Conservation (phyloP, 37 sponge, comb jelly and placozoan species). For the Hormiphora californensis region DNA sequence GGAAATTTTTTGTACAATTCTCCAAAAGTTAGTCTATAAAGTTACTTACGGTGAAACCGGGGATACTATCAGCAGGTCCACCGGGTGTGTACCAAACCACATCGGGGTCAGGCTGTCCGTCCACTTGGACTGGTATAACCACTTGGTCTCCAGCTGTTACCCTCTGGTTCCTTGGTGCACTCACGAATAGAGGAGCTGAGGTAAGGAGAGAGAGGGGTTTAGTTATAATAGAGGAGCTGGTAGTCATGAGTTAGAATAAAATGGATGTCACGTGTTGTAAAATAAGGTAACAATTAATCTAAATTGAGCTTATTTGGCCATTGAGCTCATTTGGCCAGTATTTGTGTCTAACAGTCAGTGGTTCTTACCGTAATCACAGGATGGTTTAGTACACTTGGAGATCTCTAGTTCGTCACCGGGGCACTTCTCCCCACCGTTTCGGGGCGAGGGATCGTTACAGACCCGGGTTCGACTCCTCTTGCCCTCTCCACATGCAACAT, state of each 20-base stretch:
- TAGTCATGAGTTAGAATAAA: no score
- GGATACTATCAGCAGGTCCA: background rate
- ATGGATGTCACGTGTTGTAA: no score
- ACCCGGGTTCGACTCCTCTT: background rate
- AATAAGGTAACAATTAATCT: no score
- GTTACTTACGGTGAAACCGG: no score
- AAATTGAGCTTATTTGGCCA: no score
- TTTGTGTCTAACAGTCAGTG: no score
- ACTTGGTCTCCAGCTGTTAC: slow-evolving; percentile 33
- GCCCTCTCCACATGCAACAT: background rate
- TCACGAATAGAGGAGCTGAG: background rate
- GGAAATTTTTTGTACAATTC: no score
- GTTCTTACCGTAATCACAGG: slow-evolving; percentile 2
- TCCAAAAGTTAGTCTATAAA: no score
- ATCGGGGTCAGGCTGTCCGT: background rate
- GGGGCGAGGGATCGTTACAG: slow-evolving; percentile 6
- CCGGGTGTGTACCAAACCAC: background rate
- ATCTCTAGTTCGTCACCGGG: background rate
- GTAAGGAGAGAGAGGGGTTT: no score
- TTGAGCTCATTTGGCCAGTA: no score
- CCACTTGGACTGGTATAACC: background rate
- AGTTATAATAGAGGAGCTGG: no score
- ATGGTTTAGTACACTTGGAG: background rate
- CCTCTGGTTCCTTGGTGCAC: background rate
- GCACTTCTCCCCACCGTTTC: slow-evolving; percentile 1